Evolutionary conservation across 2,113 vertebrate species (phyloP).

Genomic region (Mellivora capensis): DNA sequence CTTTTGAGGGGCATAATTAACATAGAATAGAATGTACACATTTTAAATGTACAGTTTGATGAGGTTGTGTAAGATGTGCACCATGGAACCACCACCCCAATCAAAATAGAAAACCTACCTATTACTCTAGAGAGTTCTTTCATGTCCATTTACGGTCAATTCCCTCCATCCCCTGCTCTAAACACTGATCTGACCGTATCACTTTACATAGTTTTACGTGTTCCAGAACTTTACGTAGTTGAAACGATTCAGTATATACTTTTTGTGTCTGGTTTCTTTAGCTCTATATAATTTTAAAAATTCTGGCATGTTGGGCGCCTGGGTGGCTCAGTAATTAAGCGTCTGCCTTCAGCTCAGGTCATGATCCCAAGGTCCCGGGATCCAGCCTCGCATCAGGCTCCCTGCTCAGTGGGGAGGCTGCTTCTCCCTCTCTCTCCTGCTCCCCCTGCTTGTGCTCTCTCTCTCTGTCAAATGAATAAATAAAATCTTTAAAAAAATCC

Average conservation of each 20-base stretch:
- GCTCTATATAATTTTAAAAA: not conserved
- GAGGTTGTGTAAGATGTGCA: not conserved
- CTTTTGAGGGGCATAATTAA: not conserved
- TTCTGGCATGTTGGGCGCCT: not conserved
- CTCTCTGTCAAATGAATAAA: too few relatives aligned
- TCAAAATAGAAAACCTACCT: not conserved
- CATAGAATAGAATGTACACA: not conserved
- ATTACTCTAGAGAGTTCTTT: not conserved
- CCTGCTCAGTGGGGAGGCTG: too few relatives aligned
- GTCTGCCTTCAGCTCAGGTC: too few relatives aligned
- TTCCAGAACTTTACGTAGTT: not conserved
- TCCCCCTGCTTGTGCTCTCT: too few relatives aligned
- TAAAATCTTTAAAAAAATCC: too few relatives aligned
- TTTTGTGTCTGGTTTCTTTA: not conserved
- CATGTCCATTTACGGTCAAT: not conserved
- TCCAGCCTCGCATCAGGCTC: too few relatives aligned
- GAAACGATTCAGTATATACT: not conserved
- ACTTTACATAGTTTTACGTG: not conserved
- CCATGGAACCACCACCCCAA: not conserved
- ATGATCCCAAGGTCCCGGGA: too few relatives aligned
- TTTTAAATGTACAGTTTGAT: not conserved
- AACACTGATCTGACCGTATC: not conserved
- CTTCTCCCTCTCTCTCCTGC: too few relatives aligned
- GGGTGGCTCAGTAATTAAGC: too few relatives aligned
- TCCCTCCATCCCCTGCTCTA: not conserved